Evolutionary conservation across 2,888 invertebrate species (phyloP), one percentile per base, ranked within the genome.

Genomic region (Orthosia incerta): DNA sequence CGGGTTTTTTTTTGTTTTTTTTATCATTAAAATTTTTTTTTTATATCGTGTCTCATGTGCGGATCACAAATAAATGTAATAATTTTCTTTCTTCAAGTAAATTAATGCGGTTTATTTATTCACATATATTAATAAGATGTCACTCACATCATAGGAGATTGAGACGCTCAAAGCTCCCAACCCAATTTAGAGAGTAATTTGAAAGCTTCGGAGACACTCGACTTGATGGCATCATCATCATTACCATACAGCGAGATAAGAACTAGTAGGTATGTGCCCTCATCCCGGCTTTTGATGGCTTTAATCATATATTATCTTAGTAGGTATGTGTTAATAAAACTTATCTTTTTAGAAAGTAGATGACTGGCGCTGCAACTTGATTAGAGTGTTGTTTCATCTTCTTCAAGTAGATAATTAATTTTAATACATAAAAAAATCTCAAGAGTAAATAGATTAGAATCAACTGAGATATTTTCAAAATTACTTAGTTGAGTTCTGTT

Each of bases 321-420:
- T 55, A 31, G 31, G 16, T 53, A 45, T 46, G 16, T 53, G 46
- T 64, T 76, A 64, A 77, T 66, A 53, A 78, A 50, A 57, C 18
- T 71, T 62, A 78, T 71, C 83, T 78, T 68, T 76, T 83, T 83
- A 79, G 72, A 83, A 79, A 79, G 73, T 66, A 48, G 51, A 67
- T 56, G 5, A 18, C 5, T 15, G 31, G n/a, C 4, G 26, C 18
- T 51, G 16, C 39, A 53, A 4, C 31, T 15, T 15, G 23, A 23
- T 31, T 57, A n/a, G 12, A 62, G 45, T 71, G 4, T 50, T 59
- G 16, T 51, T 3, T 20, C 15, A 60, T 31, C 15, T 31, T 23
- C 20, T 20, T 20, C 15, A 9, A 15, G 13, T 59, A 11, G n/a
- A 0, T n/a, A 15, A 15, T 20, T 59, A n/a, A 39, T n/a, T 39